A percentile compares a stretch with the other conserved stretches of the same genome.
Evolutionary conservation across 2,888 invertebrate species (phyloP).

Genomic region (Drosophila maculinotata): DNA sequence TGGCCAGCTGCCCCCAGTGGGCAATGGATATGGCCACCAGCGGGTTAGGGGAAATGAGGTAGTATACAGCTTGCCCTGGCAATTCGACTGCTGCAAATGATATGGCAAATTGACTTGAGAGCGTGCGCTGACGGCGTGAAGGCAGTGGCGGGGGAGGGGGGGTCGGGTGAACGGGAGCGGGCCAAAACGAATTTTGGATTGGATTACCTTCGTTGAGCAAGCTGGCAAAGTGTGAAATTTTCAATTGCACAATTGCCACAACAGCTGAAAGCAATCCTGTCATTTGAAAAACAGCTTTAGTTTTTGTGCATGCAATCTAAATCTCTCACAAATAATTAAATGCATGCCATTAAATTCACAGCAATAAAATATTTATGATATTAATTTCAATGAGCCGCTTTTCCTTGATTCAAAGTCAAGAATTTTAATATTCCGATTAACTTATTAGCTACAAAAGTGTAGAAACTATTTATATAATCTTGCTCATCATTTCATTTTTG

Average conservation of each 20-base stretch:
- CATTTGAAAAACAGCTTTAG: not conserved
- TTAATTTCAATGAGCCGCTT: too few species aligned
- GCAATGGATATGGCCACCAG: conserved; percentile 13
- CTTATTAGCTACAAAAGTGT: too few species aligned
- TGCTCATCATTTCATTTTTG: too few species aligned
- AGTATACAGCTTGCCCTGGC: conserved; percentile 28
- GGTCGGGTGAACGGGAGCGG: not conserved
- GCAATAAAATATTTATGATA: not conserved
- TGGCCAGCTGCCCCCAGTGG: conserved; percentile 37
- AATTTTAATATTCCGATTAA: too few species aligned
- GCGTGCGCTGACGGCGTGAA: conserved; percentile 1
- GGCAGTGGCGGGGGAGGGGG: not conserved
- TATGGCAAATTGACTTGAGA: conserved; percentile 51
- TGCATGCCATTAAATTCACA: not conserved
- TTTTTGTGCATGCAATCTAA: not conserved
- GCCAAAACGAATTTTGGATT: conserved; percentile 16
- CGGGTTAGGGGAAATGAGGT: conserved; percentile 3
- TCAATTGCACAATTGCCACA: conserved; percentile 32
- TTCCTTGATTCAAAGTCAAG: too few species aligned
- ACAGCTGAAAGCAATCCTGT: conserved; percentile 11
- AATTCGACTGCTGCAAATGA: conserved; percentile 47
- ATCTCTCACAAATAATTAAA: not conserved
- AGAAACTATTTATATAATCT: too few species aligned
- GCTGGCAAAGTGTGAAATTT: conserved; percentile 40
- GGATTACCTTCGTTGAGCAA: conserved; percentile 20